A percentile compares a stretch with the other conserved stretches of the same genome.
Conservation (phyloP, 37 sponge, comb jelly and placozoan species). For the Cliona cf. orientalis region DNA sequence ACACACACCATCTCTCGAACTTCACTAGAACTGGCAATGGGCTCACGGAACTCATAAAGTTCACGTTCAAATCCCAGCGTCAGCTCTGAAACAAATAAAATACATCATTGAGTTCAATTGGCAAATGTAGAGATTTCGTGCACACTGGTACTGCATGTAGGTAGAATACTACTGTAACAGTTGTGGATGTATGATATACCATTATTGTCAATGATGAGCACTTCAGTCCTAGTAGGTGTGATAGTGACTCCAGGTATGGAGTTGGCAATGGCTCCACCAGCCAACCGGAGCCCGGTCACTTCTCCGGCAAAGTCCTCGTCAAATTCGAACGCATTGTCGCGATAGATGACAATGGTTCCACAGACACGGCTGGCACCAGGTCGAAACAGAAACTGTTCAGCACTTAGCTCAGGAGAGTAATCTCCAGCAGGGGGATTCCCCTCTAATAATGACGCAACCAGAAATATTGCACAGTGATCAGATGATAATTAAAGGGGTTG, state of each 20-base stretch:
- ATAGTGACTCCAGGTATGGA: neutral
- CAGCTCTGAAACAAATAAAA: neutral
- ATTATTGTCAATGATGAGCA: neutral
- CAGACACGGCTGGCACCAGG: neutral
- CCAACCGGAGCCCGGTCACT: neutral
- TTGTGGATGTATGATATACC: neutral
- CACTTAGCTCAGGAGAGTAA: neutral
- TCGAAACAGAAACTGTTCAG: neutral
- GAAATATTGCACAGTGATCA: neutral
- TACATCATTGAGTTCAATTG: too few relatives aligned
- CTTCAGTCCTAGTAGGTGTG: neutral
- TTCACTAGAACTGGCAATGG: neutral
- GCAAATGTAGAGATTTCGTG: too few relatives aligned
- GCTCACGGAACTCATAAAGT: slow-evolving; percentile 1
- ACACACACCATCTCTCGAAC: neutral
- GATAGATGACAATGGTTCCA: neutral
- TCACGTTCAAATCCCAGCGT: neutral
- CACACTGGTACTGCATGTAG: too few relatives aligned
- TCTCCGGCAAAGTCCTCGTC: neutral
- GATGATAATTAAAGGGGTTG: neutral
- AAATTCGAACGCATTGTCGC: neutral
- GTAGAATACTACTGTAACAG: neutral
- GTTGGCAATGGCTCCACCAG: neutral
- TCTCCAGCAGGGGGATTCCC: neutral
- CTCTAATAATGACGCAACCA: neutral